Base-by-base conservation (phyloP, 2,888 invertebrate species). In the Pammene aurita region DNA sequence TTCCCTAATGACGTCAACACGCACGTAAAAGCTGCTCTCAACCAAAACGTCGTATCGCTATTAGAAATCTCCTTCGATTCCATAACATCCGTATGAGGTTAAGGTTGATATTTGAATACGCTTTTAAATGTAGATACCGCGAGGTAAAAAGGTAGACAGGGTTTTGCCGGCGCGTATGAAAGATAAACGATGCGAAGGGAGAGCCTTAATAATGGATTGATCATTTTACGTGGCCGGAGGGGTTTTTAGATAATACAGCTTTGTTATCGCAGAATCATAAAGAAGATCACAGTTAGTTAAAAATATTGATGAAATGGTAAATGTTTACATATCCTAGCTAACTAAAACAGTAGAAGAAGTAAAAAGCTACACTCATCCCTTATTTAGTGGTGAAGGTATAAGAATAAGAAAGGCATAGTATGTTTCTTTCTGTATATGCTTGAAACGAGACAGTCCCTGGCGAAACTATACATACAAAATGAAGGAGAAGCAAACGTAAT, bases 161-260 rank as follows among this genome's bases (percentile, higher is more conserved):
- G 54, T 41, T 52, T 46, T 54, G 38, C 46, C 26, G 14, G 62
- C 16, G 56, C 44, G 68, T 65, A 69, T 69, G 69, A 69, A 69
- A 69, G 64, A 65, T 69, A 65, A 65, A 69, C 60, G 65, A 60
- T 44, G 63, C 68, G 58, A 34, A 34, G 14, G 56, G 26, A 57
- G 52, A 41, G 63, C 57, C 57, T 69, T 50, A 69, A 69, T 69
- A 69, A 69, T 64, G 58, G 54, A 69, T 64, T 64, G 64, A 69
- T 65, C 57, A 46, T 58, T 67, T 57, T 58, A 11, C 26, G 52
- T 35, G 50, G 57, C 42, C 38, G 18, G 48, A 26, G 16, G 48
- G 13, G 38, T 61, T 48, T 38, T 48, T 16, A 48, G 48, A 50
- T 7, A 60, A 16, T 13, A 0, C 5, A 18, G 41, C 13, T 18